Base-by-base conservation (phyloP, 1,140 invertebrate genomes). In the Lucilia cuprina region DNA sequence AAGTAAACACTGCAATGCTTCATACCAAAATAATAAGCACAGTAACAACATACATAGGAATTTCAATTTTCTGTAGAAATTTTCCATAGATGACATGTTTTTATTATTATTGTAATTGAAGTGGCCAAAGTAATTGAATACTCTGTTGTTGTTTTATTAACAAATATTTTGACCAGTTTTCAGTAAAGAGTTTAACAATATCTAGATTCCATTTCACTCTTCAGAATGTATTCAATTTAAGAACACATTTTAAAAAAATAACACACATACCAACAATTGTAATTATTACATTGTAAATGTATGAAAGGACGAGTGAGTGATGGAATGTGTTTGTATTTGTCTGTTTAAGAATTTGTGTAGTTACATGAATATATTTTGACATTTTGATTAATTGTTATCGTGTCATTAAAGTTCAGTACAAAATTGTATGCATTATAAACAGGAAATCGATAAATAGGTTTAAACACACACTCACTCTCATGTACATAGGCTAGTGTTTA, bases 361-460 rank as follows among this genome's bases (percentile, higher is more conserved):
- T 17, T 60, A 17, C n/a, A n/a, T 60, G 55, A n/a, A 60, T 70
- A 70, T 49, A 80, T 50, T 80, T 47, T 80, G 77, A 80, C 77
- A 80, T 50, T 80, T 80, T 80, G 77, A 80, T 80, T 80, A 80
- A 80, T 80, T 80, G 77, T 80, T 80, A 50, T 80, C 41, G 41
- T 80, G 77, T 50, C 77, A 80, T 49, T 25, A 80, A 80, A 49
- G 77, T 80, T 49, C 77, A 21, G 41, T 49, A 49, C 77, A 21
- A 80, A 21, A 19, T 21, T 80, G 41, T 80, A 12, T 80, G n/a
- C 77, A 49, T 49, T 80, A 49, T 19, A 80, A 80, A 80, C 19
- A 70, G 19, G n/a, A 70, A 70, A 70, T 70, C 65, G 65, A 70
- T 70, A 70, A 70, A 70, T 70, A 9, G 65, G 65, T 70, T 70